phyloP scores from a whole-genome alignment of 2,888 invertebrate genomes.

The Itoplectis maculator region DNA sequence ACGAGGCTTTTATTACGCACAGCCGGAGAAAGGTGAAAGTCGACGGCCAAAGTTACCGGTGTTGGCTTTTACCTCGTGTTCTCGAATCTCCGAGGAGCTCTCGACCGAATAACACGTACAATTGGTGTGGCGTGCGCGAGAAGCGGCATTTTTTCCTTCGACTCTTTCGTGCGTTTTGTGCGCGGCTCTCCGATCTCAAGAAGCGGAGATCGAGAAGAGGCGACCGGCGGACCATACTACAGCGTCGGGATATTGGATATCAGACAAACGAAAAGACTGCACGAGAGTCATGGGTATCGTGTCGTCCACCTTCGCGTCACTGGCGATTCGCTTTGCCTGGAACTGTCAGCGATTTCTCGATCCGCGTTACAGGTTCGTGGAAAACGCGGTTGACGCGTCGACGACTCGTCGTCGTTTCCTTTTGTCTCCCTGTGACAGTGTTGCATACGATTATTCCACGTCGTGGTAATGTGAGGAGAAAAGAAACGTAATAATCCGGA shows the following conservation, averaged over 20 bases:
- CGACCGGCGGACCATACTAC: neutral
- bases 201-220: slow-evolving; percentile 4
- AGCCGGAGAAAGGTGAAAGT: slow-evolving; percentile 65
- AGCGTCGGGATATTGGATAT: neutral
- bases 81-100: slow-evolving; percentile 31
- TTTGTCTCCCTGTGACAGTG: neutral
- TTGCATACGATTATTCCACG: too few species aligned
- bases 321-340: slow-evolving; percentile 77
- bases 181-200: neutral
- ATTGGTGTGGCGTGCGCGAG: neutral
- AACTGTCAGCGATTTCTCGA: slow-evolving; percentile 76
- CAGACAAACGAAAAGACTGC: neutral
- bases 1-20: slow-evolving; percentile 41
- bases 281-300: slow-evolving; percentile 73
- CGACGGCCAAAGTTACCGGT: slow-evolving; percentile 41
- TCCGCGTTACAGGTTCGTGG: slow-evolving; percentile 75
- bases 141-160: neutral
- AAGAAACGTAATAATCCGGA: too few species aligned
- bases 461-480: too few species aligned
- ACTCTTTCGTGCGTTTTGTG: neutral
- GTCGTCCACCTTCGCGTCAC: slow-evolving; percentile 75
- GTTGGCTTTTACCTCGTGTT: slow-evolving; percentile 29
- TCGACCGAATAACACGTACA: neutral
- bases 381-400: too few species aligned
- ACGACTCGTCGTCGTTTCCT: neutral